Evolutionary conservation across 2,797 vertebrate genomes (phyloP), one percentile per base, ranked within the genome.

Genomic region (Cryptoprocta ferox): DNA sequence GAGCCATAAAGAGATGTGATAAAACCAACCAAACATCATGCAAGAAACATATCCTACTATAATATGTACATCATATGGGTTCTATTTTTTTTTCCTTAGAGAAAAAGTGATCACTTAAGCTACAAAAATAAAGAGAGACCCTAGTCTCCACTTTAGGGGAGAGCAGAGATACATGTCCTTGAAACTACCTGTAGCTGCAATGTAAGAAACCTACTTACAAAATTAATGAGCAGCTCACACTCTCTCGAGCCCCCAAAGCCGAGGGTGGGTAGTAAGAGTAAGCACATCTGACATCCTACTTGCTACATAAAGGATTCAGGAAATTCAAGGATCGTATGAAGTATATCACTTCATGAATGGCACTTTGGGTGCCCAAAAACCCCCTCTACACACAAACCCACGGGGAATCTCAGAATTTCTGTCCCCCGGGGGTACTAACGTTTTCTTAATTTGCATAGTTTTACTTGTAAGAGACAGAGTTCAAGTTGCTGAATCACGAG

Each of bases 31-130:
- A 5, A 97, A 94, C 10, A 16, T 66, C 91, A 94, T 14, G 92
- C 0, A 4, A 96, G 85, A 84, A 94, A 92, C 75, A 75, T 32
- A 70, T 65, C 87, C 97, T 56, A 70, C 93, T 92, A 48, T 78
- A 95, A 79, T 59, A 79, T 91, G 97, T 94, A 93, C 94, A 97
- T 98, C 68, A 73, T 94, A 98, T 97, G 98, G 97, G 97, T 96
- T 97, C 90, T 98, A 97, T 99, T 99, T 98, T 97, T 98, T 99
- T 99, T 12, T 42, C 30, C 98, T 97, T 95, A 32, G 66, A 99
- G 99, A 99, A 98, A 98, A 99, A 99, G 98, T 97, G 98, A 97
- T 93, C 98, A 98, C 98, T 98, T 97, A 96, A 98, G 98, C 98
- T 98, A 98, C 26, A 97, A 98, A 99, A 99, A 99, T 99, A 48